phyloP scores from a whole-genome alignment of 1,140 invertebrate species.

The Centruroides sculpturatus region DNA sequence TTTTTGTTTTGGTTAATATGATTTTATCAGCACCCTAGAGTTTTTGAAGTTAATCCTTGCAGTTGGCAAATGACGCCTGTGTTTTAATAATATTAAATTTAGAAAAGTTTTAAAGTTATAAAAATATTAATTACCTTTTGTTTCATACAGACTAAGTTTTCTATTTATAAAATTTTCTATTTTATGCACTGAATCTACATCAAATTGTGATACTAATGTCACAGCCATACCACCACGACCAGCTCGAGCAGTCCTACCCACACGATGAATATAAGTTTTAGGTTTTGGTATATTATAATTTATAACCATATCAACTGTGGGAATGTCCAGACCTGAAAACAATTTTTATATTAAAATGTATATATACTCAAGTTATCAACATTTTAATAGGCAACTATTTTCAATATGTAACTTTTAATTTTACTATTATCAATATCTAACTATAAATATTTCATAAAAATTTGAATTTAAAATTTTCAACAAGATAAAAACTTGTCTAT shows the following conservation, averaged over 20 bases:
- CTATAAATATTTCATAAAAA: too few relatives aligned
- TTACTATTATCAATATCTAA: too few relatives aligned
- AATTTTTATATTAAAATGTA: neutral
- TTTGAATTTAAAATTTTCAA: too few relatives aligned
- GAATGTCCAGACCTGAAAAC: conserved; percentile 49
- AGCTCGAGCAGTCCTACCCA: conserved; percentile 88
- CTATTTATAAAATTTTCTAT: conserved; percentile 73
- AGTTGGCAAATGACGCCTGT: too few relatives aligned
- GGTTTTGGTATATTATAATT: conserved; percentile 85
- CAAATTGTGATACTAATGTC: conserved; percentile 79
- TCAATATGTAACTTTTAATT: too few relatives aligned
- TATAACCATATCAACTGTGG: conserved; percentile 91
- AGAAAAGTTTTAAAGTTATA: neutral
- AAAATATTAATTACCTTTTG: conserved; percentile 48
- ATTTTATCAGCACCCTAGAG: too few relatives aligned
- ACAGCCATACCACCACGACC: conserved; percentile 64
- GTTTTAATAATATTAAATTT: too few relatives aligned
- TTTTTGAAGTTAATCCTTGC: too few relatives aligned
- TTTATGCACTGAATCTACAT: conserved; percentile 67
- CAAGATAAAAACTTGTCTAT: too few relatives aligned
- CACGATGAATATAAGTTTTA: conserved; percentile 92
- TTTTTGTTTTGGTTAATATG: too few relatives aligned
- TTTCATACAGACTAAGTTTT: conserved; percentile 68
- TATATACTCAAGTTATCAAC: too few relatives aligned
- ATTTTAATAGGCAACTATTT: too few relatives aligned